Conservation (phyloP, 2,113 vertebrate species). For the Hirundichthys speculiger region DNA sequence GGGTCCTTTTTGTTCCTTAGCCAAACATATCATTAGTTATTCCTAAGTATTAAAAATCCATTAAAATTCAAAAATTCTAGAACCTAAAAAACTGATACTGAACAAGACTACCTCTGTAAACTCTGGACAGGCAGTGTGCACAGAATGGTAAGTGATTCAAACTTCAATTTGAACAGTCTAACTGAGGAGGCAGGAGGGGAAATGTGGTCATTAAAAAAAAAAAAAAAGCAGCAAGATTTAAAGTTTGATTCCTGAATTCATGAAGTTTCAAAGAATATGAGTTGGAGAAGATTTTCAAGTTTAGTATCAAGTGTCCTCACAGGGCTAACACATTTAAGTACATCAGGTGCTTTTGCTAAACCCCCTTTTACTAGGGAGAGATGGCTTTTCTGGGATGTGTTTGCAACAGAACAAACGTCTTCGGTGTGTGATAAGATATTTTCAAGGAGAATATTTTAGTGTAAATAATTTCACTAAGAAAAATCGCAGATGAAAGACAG, state of each 20-base stretch:
- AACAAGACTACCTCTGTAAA: too few relatives aligned
- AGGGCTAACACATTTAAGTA: background rate
- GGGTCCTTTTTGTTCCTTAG: constrained; percentile 13
- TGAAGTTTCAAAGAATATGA: background rate
- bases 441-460: too few relatives aligned
- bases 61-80: too few relatives aligned
- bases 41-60: too few relatives aligned
- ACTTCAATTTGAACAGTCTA: too few relatives aligned
- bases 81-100: too few relatives aligned
- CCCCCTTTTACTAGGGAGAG: background rate
- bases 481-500: background rate
- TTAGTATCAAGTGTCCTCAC: background rate
- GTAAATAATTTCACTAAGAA: too few relatives aligned
- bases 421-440: too few relatives aligned
- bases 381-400: constrained; percentile 26
- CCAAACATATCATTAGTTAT: constrained; percentile 13
- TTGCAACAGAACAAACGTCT: too few relatives aligned
- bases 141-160: too few relatives aligned
- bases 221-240: constrained; percentile 19
- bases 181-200: too few relatives aligned
- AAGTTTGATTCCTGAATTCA: constrained; percentile 15
- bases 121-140: too few relatives aligned
- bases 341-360: constrained; percentile 6
- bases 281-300: constrained; percentile 5
- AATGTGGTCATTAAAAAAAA: background rate